Conservation (phyloP, 2,113 vertebrate species). For the Chlamydotis undulata region DNA sequence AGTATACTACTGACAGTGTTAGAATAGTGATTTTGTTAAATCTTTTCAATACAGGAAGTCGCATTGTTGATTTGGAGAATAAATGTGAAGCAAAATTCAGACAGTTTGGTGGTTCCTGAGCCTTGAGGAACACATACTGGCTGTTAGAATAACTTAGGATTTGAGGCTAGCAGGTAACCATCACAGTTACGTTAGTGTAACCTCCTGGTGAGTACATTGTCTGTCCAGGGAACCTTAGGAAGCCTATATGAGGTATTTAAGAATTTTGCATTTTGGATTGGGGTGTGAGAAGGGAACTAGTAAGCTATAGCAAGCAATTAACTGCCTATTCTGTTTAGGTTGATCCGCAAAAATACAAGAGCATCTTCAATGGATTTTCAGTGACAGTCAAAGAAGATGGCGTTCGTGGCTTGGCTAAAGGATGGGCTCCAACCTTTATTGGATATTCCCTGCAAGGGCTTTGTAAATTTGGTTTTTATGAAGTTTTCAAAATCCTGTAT, state of each 20-base stretch:
- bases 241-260: not conserved
- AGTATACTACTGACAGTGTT: not conserved
- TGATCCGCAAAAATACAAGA: slow-evolving; percentile 92
- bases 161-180: not conserved
- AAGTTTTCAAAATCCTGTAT: slow-evolving; percentile 96
- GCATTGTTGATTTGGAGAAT: not conserved
- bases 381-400: slow-evolving; percentile 94
- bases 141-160: not conserved
- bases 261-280: not conserved
- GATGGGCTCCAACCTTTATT: slow-evolving; percentile 98
- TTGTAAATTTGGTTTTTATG: slow-evolving; percentile 99
- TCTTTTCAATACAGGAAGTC: not conserved
- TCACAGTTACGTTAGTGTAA: not conserved
- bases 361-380: slow-evolving; percentile 93
- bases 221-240: not conserved
- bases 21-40: not conserved
- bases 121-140: not conserved
- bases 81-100: not conserved
- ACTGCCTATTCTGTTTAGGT: slow-evolving; percentile 78
- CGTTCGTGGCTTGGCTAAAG: slow-evolving; percentile 91
- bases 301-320: not conserved
- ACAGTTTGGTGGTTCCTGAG: not conserved
- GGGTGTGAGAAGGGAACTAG: not conserved
- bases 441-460: slow-evolving; percentile 98
- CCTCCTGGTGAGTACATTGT: rapidly evolving